Conservation (phyloP, 2,888 invertebrate species). For the Rapana venosa region DNA sequence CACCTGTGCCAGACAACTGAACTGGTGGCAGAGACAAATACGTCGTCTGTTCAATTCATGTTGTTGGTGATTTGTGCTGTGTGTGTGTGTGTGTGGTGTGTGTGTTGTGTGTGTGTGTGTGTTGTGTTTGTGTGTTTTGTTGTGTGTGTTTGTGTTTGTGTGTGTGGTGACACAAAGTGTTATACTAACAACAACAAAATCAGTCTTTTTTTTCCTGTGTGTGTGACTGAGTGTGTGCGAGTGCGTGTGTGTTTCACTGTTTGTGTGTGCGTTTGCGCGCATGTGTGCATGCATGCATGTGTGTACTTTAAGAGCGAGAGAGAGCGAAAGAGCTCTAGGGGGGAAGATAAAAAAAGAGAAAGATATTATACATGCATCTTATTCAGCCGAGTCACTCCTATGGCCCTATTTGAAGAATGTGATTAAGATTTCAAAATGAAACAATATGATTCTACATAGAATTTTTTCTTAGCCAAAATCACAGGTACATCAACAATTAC, state of each 20-base stretch:
- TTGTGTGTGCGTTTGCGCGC: not conserved
- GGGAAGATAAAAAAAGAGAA: no score
- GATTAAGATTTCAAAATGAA: no score
- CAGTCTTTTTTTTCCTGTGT: not conserved
- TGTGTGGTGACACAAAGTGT: no score
- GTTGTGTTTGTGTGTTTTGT: not conserved
- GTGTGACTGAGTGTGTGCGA: not conserved
- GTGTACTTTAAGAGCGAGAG: not conserved
- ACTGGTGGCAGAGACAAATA: not conserved
- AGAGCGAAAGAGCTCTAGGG: no score
- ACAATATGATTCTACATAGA: no score
- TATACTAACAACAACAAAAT: no score
- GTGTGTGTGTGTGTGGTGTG: not conserved
- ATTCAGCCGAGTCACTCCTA: no score
- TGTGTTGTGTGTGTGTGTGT: constrained; percentile 7
- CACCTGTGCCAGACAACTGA: not conserved
- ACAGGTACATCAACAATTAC: no score
- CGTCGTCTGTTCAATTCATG: not conserved
- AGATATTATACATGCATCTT: no score
- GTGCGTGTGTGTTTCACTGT: not conserved
- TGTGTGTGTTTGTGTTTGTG: not conserved
- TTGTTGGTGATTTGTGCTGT: not conserved
- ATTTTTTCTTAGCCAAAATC: no score
- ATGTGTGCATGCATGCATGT: not conserved
- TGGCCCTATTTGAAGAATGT: no score